Evolutionary conservation across 2,113 vertebrate species (phyloP), one percentile per base, ranked within the genome.

Genomic region (Gnathonemus echidnorhynchus): DNA sequence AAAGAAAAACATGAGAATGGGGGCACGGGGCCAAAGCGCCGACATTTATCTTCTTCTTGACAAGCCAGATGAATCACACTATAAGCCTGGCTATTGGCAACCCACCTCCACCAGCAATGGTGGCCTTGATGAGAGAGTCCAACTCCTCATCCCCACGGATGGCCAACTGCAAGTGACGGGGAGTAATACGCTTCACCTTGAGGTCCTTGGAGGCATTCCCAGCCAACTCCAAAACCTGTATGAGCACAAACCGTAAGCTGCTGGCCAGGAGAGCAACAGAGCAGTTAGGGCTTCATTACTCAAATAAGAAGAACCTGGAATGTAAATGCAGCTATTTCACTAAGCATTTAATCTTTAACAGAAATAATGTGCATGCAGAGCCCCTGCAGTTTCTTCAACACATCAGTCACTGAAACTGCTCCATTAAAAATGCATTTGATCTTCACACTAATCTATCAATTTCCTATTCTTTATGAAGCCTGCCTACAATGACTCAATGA

Each of bases 61-160:
- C 49, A n/a, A 39, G 10, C 1, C n/a, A 3, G 15, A 74, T 45
- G 87, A 45, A 77, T 77, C 13, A 88, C 7, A 8, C 88, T 21
- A 2, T 35, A 42, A 87, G 50, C 15, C 50, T 17, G 15, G 13
- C 21, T n/a, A 24, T 8, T 50, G 53, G 27, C 17, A 15, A 91
- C 96, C 3, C 90, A 97, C 97, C 97, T 92, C 97, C 97, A 0
- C 97, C 97, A 2, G 97, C 97, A 19, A 97, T 98, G 91, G 97
- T 98, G 5, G 97, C 97, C 94, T 98, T 98, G 94, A 98, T 98
- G 15, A 98, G 97, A 0, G 97, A 97, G 88, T 97, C 97, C 94
- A 97, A 87, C 92, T 97, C 97, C 88, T 98, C 97, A 10, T 98
- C 97, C 0, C 97, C 97, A 0, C 97, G 96, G 91, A 98, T 97